Conservation (phyloP, 2,888 invertebrate genomes). For the Thumatha senex region DNA sequence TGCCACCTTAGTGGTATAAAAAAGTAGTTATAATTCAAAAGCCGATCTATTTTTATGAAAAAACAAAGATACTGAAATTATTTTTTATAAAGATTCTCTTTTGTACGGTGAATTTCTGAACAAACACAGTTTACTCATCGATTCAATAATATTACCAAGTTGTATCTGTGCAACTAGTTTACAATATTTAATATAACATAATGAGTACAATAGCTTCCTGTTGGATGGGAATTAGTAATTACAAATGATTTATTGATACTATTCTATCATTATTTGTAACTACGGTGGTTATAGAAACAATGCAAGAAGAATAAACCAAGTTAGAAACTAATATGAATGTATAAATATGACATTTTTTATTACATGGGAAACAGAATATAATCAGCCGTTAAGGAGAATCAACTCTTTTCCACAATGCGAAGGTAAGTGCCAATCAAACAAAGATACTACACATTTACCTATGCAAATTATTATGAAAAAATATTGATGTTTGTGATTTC, state of each 20-base stretch:
- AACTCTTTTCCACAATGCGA: not conserved
- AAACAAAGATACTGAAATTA: too few relatives aligned
- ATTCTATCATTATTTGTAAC: not conserved
- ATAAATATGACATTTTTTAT: not conserved
- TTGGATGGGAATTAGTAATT: not conserved
- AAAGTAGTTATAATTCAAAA: too few relatives aligned
- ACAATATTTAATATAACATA: not conserved
- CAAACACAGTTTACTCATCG: too few relatives aligned
- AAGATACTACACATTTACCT: not conserved
- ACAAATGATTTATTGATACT: not conserved
- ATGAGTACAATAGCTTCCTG: conserved; percentile 6
- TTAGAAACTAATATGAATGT: not conserved
- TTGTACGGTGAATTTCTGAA: too few relatives aligned
- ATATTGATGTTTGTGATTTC: too few relatives aligned
- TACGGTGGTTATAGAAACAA: not conserved
- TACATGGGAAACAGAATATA: not conserved
- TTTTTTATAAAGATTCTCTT: too few relatives aligned
- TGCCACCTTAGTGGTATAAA: too few relatives aligned
- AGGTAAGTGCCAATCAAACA: not conserved
- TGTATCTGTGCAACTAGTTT: not conserved
- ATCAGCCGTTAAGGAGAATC: not conserved
- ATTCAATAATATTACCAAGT: conserved; percentile 1
- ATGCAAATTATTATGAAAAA: too few relatives aligned
- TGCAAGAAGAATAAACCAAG: not conserved
- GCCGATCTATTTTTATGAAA: too few relatives aligned